These are phyloP conservation scores for Pygocentrus nattereri DNA, from an alignment of 2,797 vertebrate species.

Conservation along the genomic window DNA sequence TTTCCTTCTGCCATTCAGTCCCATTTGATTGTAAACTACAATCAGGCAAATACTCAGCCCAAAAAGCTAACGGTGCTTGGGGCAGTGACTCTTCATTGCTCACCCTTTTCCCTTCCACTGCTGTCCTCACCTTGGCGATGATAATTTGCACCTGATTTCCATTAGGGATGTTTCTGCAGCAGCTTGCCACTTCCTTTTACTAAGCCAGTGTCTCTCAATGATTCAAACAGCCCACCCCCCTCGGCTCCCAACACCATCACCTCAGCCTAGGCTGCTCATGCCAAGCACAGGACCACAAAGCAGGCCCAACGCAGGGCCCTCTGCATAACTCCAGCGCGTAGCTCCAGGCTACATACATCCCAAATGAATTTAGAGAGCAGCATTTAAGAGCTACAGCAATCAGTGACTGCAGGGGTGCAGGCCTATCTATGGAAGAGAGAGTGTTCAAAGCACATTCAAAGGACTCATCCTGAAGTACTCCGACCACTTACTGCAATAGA, in stretches of 20 bases:
- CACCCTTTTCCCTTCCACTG: constrained; percentile 14
- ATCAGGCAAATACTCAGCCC: neutral
- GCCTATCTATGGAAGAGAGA: neutral
- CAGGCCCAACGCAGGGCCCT: constrained; percentile 39
- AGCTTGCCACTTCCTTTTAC: constrained; percentile 53
- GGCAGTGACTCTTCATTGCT: constrained; percentile 17
- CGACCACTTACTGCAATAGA: neutral
- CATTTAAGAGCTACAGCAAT: constrained; percentile 41
- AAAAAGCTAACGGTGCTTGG: constrained; percentile 8
- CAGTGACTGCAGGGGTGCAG: constrained; percentile 29
- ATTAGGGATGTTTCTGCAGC: constrained; percentile 58
- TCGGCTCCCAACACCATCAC: neutral
- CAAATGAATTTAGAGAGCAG: constrained; percentile 58
- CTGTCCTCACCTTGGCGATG: constrained; percentile 32
- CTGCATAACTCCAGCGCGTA: constrained; percentile 27
- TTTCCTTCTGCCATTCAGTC: neutral
- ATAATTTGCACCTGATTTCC: constrained; percentile 64
- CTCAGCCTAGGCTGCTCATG: constrained; percentile 32
- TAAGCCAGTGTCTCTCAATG: constrained; percentile 32
- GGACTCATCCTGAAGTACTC: neutral
- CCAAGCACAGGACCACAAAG: constrained; percentile 26
- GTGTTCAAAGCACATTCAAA: neutral
- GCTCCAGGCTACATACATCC: neutral
- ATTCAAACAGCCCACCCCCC: neutral
- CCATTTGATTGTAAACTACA: constrained; percentile 20